Evolutionary conservation across 2,888 invertebrate species (phyloP).

Genomic region (Pheosia gnoma): DNA sequence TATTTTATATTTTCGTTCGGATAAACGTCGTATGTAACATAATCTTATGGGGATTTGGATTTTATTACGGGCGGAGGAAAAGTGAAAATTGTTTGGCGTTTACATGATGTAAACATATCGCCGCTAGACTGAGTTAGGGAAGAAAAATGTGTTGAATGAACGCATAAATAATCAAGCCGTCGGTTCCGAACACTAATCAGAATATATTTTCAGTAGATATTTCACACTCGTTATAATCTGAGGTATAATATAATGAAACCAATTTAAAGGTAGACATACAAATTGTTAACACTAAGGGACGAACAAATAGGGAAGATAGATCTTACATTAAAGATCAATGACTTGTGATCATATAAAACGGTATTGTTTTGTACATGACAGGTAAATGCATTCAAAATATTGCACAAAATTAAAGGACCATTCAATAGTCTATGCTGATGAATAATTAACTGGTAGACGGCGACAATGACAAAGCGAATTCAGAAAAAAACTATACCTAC

Average conservation of each 20-base stretch:
- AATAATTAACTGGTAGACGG: conserved; percentile 42
- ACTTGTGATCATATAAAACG: no score
- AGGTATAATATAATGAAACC: conserved; percentile 17
- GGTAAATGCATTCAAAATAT: no score
- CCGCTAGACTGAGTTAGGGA: conserved; percentile 39
- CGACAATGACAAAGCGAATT: conserved; percentile 13
- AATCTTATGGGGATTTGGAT: conserved; percentile 27
- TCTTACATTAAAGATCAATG: no score
- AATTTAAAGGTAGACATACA: conserved; percentile 24
- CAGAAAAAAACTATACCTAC: conserved; percentile 6
- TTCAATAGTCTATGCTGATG: conserved; percentile 39
- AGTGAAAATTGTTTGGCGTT: conserved; percentile 36
- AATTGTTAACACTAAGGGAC: not conserved
- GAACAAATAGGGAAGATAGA: no score
- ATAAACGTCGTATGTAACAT: conserved; percentile 27
- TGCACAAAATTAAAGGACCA: conserved; percentile 26
- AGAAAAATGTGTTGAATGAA: conserved; percentile 66
- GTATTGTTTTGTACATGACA: no score
- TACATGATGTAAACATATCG: conserved; percentile 39
- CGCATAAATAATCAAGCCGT: conserved; percentile 60
- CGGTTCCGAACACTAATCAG: conserved; percentile 56
- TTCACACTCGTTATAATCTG: conserved; percentile 14
- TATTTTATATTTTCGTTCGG: conserved; percentile 32
- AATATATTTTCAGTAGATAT: conserved; percentile 39
- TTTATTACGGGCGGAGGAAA: conserved; percentile 33